Evolutionary conservation across 1,140 invertebrate species (phyloP).

Genomic region (Neomicropteryx cornuta): DNA sequence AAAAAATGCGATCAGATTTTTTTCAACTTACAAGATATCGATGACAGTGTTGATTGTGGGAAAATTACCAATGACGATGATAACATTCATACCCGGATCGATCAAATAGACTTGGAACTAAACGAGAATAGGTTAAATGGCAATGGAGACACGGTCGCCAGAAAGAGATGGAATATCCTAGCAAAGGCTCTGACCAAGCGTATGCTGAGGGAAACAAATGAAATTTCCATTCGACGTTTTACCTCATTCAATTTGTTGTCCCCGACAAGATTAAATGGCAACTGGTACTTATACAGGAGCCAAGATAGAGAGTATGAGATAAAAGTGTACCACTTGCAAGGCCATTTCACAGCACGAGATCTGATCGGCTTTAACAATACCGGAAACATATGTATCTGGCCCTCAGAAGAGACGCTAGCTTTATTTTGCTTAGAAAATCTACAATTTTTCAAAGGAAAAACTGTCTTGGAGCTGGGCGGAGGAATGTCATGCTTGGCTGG

Average conservation of each 20-base stretch:
- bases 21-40: too few species aligned
- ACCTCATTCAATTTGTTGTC: slow-evolving; percentile 42
- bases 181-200: slow-evolving; percentile 50
- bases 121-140: too few species aligned
- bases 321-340: slow-evolving; percentile 36
- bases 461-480: slow-evolving; percentile 68
- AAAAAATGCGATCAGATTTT: too few species aligned
- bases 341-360: slow-evolving; percentile 53
- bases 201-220: slow-evolving; percentile 28
- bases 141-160: too few species aligned
- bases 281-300: slow-evolving; percentile 25
- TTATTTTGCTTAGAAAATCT: slow-evolving; percentile 61
- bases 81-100: too few species aligned
- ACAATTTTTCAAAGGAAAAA: slow-evolving; percentile 50
- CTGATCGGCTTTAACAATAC: slow-evolving; percentile 83
- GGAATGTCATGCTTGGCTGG: slow-evolving; percentile 80
- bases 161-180: slow-evolving; percentile 56
- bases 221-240: slow-evolving; percentile 43
- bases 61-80: too few species aligned
- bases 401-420: slow-evolving; percentile 75
- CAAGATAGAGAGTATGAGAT: slow-evolving; percentile 9
- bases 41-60: too few species aligned
- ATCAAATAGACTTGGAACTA: too few species aligned
- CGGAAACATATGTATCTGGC: slow-evolving; percentile 86
- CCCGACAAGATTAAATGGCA: slow-evolving; percentile 20